These are phyloP conservation scores for Carcinoscorpius rotundicauda DNA, from an alignment of 1,140 invertebrate species.

Conservation along the genomic window DNA sequence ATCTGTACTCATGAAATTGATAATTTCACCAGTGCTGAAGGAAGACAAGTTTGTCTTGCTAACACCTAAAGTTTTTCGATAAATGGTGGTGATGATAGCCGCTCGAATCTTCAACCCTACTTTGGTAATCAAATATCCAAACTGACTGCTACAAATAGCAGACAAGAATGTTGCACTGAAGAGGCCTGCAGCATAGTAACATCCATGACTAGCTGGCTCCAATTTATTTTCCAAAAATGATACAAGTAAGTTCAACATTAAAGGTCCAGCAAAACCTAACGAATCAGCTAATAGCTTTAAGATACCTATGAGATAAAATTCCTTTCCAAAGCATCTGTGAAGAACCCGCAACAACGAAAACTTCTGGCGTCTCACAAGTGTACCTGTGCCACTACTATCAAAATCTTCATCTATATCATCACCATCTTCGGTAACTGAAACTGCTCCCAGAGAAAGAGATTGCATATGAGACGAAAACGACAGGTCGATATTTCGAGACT, in stretches of 20 bases:
- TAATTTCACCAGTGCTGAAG: constrained; percentile 71
- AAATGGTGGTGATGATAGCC: constrained; percentile 69
- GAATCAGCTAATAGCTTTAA: constrained; percentile 72
- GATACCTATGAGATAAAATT: constrained; percentile 81
- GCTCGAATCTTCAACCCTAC: constrained; percentile 76
- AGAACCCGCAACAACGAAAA: no score
- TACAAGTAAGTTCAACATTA: constrained; percentile 72
- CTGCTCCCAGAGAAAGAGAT: constrained; percentile 34
- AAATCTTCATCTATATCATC: constrained; percentile 8
- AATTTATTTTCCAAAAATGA: constrained; percentile 60
- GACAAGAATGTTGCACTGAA: constrained; percentile 40
- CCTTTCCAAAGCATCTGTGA: constrained; percentile 49
- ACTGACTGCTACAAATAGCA: constrained; percentile 71
- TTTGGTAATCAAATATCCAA: constrained; percentile 72
- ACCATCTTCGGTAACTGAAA: constrained; percentile 28
- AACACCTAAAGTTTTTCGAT: constrained; percentile 62
- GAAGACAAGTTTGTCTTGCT: constrained; percentile 29
- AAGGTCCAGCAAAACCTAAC: constrained; percentile 71
- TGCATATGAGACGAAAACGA: constrained; percentile 1
- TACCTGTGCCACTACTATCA: not conserved
- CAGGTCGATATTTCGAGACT: constrained; percentile 32
- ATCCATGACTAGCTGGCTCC: constrained; percentile 51
- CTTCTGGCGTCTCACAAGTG: no score
- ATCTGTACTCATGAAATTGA: constrained; percentile 96
- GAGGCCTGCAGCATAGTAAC: constrained; percentile 62